These are phyloP conservation scores for Polymixis lichenea DNA, from an alignment of 2,888 invertebrate genomes.

Conservation along the genomic window DNA sequence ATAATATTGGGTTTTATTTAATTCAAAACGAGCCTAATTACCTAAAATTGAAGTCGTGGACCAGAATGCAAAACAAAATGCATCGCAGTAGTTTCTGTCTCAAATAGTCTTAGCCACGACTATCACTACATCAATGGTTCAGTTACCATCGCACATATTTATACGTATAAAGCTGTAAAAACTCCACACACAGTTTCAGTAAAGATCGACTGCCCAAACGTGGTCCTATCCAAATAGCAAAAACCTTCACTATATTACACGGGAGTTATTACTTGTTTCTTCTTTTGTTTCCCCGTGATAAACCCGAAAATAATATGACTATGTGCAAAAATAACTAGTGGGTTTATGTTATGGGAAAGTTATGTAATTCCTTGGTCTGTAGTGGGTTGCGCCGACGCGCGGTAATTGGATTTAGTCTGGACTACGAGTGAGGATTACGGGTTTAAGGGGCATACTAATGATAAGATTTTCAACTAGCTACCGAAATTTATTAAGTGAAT, in stretches of 20 bases:
- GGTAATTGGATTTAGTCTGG: conserved; percentile 88
- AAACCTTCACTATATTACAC: conserved; percentile 46
- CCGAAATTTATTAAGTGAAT: conserved; percentile 66
- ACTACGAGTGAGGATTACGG: conserved; percentile 84
- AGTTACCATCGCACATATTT: conserved; percentile 1
- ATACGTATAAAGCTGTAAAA: conserved; percentile 22
- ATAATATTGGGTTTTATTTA: not conserved
- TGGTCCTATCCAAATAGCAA: conserved; percentile 56
- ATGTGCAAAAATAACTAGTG: conserved; percentile 47
- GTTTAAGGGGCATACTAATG: conserved; percentile 81
- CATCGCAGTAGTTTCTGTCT: not conserved
- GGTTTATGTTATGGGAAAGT: conserved; percentile 35
- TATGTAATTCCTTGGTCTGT: conserved; percentile 68
- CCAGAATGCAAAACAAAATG: not conserved
- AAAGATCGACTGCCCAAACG: conserved; percentile 16
- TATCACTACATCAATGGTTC: not conserved
- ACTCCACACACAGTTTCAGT: conserved; percentile 9
- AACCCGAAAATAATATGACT: conserved; percentile 51
- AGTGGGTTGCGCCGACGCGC: conserved; percentile 63
- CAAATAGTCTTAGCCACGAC: not conserved
- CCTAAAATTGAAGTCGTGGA: not conserved
- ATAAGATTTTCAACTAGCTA: conserved; percentile 72
- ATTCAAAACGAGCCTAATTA: not conserved
- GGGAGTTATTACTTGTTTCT: conserved; percentile 41
- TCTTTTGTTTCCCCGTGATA: conserved; percentile 53